Base-by-base conservation (phyloP, 2,113 vertebrate species). In the Melanotaenia duboulayi region DNA sequence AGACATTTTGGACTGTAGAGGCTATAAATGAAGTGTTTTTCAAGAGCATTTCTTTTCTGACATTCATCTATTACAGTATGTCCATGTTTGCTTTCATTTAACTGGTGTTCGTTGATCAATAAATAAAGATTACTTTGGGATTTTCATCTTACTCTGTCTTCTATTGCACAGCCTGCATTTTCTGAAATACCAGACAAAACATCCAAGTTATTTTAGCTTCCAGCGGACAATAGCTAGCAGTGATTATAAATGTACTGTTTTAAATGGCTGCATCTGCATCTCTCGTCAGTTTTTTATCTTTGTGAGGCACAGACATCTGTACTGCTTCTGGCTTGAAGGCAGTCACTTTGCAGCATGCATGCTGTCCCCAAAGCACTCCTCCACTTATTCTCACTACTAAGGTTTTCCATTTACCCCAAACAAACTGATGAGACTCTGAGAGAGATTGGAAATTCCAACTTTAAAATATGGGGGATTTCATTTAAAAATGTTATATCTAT, bases 261-360 rank as follows among this genome's bases (percentile, higher is more conserved):
- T 16, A 39, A 42, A 58, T 32, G 61, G 35, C 46, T 22, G 28
- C 42, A 58, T 14, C 22, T 62, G 49, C 25, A 56, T 12, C 24
- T 35, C 37, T 68, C 42, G 37, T 69, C n/a, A 24, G 65, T 7
- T 7, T 61, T 69, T 52, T 6, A 72, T 73, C 60, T 58, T 48
- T 22, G 67, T 73, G 25, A 79, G 44, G 39, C 74, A 57, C 37
- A 16, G 14, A 23, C 71, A 81, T 78, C 78, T 67, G 74, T 49
- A 65, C 22, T 35, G 63, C 28, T 64, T 55, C 23, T 70, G 20
- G 51, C 67, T 63, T 25, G 14, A 17, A 74, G 52, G 62, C 56
- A 61, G 22, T 49, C 42, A 11, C 39, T 71, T 24, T 55, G 39
- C 71, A 71, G 52, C 70, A 51, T 19, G 50, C 52, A 24, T 23